Evolutionary conservation across 2,888 invertebrate genomes (phyloP).

Genomic region (Spisula subtruncata): DNA sequence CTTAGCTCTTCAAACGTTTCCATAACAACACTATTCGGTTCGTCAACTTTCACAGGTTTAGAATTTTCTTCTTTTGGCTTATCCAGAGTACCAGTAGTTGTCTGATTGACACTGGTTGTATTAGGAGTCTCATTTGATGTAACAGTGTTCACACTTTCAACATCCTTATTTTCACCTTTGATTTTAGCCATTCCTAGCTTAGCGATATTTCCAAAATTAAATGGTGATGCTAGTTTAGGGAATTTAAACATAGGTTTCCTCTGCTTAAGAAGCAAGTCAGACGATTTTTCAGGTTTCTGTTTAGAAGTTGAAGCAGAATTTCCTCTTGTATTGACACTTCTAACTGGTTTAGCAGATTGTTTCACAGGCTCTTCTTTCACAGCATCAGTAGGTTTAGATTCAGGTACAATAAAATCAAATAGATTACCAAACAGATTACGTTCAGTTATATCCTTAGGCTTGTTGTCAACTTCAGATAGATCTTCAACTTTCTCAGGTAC

Average conservation of each 20-base stretch:
- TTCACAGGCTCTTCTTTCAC: background rate
- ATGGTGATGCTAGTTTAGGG: conserved; percentile 59
- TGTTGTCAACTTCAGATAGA: background rate
- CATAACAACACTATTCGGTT: conserved; percentile 41
- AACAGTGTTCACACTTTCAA: background rate
- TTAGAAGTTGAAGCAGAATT: background rate
- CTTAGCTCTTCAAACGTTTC: conserved; percentile 65
- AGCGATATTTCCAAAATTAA: conserved; percentile 70
- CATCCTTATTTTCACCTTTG: conserved; percentile 57
- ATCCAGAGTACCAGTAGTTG: background rate
- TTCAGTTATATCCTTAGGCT: conserved; percentile 56
- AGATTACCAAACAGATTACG: conserved; percentile 69
- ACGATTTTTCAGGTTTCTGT: background rate
- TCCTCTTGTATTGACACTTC: conserved; percentile 24
- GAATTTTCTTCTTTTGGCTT: background rate
- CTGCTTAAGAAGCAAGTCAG: conserved; percentile 25
- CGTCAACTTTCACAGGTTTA: background rate
- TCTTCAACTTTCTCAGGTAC: background rate
- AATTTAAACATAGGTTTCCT: conserved; percentile 68
- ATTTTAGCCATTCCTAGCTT: conserved; percentile 67
- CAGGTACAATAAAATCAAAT: conserved; percentile 64
- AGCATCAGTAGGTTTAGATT: background rate
- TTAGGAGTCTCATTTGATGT: background rate
- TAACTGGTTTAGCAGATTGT: background rate
- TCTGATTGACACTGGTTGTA: background rate